These are phyloP conservation scores for Onchidella celtica DNA, from an alignment of 2,888 invertebrate genomes.

Conservation along the genomic window DNA sequence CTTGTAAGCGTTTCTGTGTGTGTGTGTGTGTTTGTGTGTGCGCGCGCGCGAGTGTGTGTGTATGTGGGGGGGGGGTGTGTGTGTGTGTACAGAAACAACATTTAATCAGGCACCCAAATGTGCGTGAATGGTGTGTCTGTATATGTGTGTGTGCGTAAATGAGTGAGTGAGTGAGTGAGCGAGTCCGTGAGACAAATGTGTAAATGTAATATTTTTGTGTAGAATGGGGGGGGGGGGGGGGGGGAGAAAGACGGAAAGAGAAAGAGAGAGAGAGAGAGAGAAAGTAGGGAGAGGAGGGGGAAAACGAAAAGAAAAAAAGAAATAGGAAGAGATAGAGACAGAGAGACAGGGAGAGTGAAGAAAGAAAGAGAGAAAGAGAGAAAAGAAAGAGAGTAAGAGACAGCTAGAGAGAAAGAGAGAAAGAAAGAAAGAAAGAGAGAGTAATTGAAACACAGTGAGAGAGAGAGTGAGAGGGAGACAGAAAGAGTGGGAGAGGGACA, in stretches of 20 bases:
- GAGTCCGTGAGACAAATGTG: no score
- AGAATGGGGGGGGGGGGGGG: background rate
- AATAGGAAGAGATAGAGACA: conserved; percentile 33
- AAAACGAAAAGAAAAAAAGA: conserved; percentile 29
- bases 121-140: no score
- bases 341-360: conserved; percentile 27
- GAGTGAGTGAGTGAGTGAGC: no score
- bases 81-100: no score
- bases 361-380: background rate
- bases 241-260: conserved; percentile 32
- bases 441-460: conserved; percentile 21
- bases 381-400: background rate
- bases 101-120: no score
- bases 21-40: no score
- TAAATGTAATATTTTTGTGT: background rate
- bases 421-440: background rate
- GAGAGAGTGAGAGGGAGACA: background rate
- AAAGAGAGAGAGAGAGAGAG: conserved; percentile 20
- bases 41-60: no score
- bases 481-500: no score
- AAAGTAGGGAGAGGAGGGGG: background rate
- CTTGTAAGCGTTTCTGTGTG: no score
- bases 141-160: background rate
- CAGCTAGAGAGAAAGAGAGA: conserved; percentile 11
- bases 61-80: no score